These are phyloP conservation scores for Ricordea florida DNA, from an alignment of 92 coral and sea anemone species.

Conservation along the genomic window DNA sequence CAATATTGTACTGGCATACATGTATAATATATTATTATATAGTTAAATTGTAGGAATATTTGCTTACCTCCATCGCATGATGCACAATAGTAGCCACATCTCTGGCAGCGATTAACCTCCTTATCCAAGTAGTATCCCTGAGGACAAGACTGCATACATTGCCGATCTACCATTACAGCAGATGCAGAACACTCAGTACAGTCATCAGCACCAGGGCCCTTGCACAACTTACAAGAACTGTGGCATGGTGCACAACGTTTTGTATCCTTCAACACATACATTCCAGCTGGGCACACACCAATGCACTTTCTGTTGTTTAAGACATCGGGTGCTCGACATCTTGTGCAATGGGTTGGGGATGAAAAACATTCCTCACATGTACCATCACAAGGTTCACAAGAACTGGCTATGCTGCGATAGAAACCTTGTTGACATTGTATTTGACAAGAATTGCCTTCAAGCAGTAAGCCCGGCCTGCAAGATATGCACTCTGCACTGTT, in stretches of 20 bases:
- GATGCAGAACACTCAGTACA: slow-evolving; percentile 72
- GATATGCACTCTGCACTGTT: slow-evolving; percentile 58
- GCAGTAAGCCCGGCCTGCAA: slow-evolving; percentile 68
- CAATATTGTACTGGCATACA: not conserved
- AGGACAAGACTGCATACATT: slow-evolving; percentile 79
- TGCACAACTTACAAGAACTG: slow-evolving; percentile 75
- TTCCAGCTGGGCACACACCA: slow-evolving; percentile 77
- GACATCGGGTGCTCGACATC: slow-evolving; percentile 58
- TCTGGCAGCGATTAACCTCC: slow-evolving; percentile 70
- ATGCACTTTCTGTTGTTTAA: slow-evolving; percentile 67
- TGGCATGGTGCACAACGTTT: slow-evolving; percentile 81
- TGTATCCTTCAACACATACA: slow-evolving; percentile 46
- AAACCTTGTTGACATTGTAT: slow-evolving; percentile 77
- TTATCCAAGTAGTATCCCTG: slow-evolving; percentile 71
- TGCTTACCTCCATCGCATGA: slow-evolving; percentile 85
- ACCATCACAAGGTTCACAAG: slow-evolving; percentile 78
- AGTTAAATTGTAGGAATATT: not conserved
- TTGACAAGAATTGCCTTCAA: slow-evolving; percentile 61
- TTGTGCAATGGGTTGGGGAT: slow-evolving; percentile 61
- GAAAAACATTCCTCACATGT: slow-evolving; percentile 73
- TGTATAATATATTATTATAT: not conserved
- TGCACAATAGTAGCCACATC: slow-evolving; percentile 90
- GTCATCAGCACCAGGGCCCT: slow-evolving; percentile 71
- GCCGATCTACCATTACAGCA: slow-evolving; percentile 64
- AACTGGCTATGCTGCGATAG: slow-evolving; percentile 37